Conservation (phyloP, 2,113 vertebrate species). For the Ctenomys sociabilis region DNA sequence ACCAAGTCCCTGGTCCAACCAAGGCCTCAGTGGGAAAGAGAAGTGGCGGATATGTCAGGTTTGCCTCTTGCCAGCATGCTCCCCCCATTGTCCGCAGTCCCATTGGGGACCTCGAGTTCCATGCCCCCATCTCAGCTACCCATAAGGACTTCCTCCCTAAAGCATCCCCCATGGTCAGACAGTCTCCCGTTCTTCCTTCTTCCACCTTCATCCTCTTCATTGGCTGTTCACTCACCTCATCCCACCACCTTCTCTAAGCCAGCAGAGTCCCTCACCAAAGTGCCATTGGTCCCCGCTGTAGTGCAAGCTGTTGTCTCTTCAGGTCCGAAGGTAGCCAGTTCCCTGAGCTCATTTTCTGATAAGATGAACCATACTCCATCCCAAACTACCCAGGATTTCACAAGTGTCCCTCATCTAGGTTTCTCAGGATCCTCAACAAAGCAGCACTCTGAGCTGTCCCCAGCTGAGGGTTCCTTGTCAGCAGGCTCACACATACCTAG, state of each 20-base stretch:
- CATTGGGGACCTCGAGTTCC: constrained; percentile 53
- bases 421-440: constrained; percentile 28
- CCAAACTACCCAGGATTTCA: not conserved
- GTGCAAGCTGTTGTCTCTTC: constrained; percentile 70
- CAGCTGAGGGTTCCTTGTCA: not conserved
- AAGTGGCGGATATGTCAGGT: constrained; percentile 90
- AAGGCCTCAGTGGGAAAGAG: constrained; percentile 79
- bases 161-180: constrained; percentile 66
- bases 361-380: not conserved
- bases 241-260: constrained; percentile 80
- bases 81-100: constrained; percentile 68
- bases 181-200: constrained; percentile 65
- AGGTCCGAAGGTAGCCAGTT: constrained; percentile 71
- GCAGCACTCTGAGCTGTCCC: constrained; percentile 52
- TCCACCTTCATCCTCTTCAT: constrained; percentile 79
- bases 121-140: constrained; percentile 75
- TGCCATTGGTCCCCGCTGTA: constrained; percentile 72
- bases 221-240: constrained; percentile 81
- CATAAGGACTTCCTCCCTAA: constrained; percentile 80
- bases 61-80: constrained; percentile 87
- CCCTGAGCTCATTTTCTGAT: constrained; percentile 34
- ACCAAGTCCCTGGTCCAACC: constrained; percentile 83
- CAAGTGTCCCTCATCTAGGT: not conserved
- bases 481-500: constrained; percentile 7
- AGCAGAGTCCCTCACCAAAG: constrained; percentile 60